Percentiles rank a stretch among this genome's conserved stretches.
These are phyloP conservation scores for Hippocampus abdominalis DNA, from an alignment of 2,113 vertebrate species.

Conservation along the genomic window DNA sequence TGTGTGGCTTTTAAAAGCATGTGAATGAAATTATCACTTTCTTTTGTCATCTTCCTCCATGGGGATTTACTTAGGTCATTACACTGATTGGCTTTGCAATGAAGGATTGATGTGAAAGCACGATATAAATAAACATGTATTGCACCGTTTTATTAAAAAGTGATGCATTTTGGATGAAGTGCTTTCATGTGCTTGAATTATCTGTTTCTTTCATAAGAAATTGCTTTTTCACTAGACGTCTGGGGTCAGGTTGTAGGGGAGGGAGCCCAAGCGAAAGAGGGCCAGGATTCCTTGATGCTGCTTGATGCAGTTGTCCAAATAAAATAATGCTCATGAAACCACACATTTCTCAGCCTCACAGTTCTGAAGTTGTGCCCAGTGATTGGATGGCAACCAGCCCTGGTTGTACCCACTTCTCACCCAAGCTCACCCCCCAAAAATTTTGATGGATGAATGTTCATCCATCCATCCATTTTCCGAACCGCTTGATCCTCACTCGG, in stretches of 20 bases:
- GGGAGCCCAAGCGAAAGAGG: neutral
- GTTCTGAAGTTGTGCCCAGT: neutral
- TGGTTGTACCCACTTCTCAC: too few relatives aligned
- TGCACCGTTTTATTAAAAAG: neutral
- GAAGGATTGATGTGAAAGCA: neutral
- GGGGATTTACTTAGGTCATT: neutral
- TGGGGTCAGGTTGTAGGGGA: neutral
- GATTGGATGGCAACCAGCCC: neutral
- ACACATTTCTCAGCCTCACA: neutral
- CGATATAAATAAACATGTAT: too few relatives aligned
- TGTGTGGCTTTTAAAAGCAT: neutral
- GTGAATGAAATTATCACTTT: neutral
- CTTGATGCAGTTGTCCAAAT: too few relatives aligned
- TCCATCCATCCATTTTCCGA: too few relatives aligned
- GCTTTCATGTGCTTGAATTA: neutral
- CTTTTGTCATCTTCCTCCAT: neutral
- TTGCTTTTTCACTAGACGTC: neutral
- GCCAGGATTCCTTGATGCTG: too few relatives aligned
- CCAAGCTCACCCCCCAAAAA: too few relatives aligned
- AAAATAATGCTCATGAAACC: neutral
- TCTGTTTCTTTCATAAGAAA: neutral
- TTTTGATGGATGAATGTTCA: too few relatives aligned
- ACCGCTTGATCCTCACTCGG: too few relatives aligned
- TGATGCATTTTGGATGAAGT: neutral
- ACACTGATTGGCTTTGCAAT: neutral